Conservation (phyloP, 1,140 invertebrate species). For the Cryptotermes secundus region DNA sequence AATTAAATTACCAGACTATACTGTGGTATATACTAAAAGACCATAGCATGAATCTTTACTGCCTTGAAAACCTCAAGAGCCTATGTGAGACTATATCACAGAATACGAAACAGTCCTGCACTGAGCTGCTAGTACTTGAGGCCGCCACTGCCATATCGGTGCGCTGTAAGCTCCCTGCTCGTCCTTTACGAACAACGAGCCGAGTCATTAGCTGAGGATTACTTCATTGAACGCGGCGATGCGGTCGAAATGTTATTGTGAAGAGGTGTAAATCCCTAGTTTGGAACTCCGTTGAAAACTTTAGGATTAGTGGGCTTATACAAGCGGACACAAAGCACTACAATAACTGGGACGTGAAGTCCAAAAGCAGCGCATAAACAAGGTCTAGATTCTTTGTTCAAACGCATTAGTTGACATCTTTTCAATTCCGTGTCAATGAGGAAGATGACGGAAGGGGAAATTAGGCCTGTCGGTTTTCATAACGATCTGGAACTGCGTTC, state of each 20-base stretch:
- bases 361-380: background rate
- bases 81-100: too few relatives aligned
- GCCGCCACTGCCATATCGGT: background rate
- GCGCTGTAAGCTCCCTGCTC: background rate
- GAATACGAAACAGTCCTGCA: background rate
- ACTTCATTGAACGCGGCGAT: background rate
- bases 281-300: background rate
- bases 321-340: background rate
- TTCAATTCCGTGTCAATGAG: too few relatives aligned
- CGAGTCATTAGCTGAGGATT: background rate
- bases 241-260: background rate
- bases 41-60: too few relatives aligned
- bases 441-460: background rate
- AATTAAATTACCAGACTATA: too few relatives aligned
- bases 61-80: too few relatives aligned
- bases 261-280: conserved; percentile 1
- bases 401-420: too few relatives aligned
- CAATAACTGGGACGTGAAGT: too few relatives aligned
- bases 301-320: background rate
- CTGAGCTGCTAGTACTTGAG: background rate
- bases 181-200: background rate
- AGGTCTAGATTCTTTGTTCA: background rate
- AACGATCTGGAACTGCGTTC: background rate
- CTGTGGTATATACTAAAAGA: too few relatives aligned
- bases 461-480: background rate